Base-by-base conservation (phyloP, 2,888 invertebrate genomes). In the Watsonalla cultraria region DNA sequence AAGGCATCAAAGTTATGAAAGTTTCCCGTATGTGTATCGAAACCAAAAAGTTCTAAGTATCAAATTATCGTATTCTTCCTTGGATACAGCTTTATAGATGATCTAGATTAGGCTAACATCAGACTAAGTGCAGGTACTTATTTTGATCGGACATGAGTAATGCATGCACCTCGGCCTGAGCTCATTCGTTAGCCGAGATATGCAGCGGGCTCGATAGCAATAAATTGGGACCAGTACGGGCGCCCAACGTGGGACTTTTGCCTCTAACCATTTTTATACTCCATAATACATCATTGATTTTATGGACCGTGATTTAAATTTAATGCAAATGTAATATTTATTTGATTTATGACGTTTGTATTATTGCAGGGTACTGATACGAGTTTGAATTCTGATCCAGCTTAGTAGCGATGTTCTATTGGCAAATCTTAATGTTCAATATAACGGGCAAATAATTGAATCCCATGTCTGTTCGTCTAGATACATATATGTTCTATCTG, bases 151-250 rank as follows among this genome's bases (percentile, higher is more conserved):
- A 56, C 33, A 61, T 66, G 66, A 61, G 61, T 65, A 62, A 66
- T 65, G 60, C 61, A 59, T 57, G 59, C 51, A 64, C 60, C 61
- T 65, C 56, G 60, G 59, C 53, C 58, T 52, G 61, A 61, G 61
- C 65, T 68, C 72, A 71, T 72, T 59, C 66, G 64, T 75, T 74
- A 59, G 62, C 57, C 51, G 61, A 55, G 66, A 76, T 78, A 74
- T 70, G 68, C 66, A 64, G 58, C 60, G 62, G 49, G 52, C 54
- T 57, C 77, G 66, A 76, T 78, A 75, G 73, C 75, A 73, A 67
- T 79, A 77, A 76, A 78, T 78, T 65, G 57, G 45, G 45, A 48
- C 33, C 47, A n/a, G 37, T 13, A 35, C 33, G 14, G 49, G 49
- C 24, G 13, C 7, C 39, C 51, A 47, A 39, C 50, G 45, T 33